Base-by-base conservation (phyloP, 1,140 invertebrate species). In the Leptinotarsa defecta region DNA sequence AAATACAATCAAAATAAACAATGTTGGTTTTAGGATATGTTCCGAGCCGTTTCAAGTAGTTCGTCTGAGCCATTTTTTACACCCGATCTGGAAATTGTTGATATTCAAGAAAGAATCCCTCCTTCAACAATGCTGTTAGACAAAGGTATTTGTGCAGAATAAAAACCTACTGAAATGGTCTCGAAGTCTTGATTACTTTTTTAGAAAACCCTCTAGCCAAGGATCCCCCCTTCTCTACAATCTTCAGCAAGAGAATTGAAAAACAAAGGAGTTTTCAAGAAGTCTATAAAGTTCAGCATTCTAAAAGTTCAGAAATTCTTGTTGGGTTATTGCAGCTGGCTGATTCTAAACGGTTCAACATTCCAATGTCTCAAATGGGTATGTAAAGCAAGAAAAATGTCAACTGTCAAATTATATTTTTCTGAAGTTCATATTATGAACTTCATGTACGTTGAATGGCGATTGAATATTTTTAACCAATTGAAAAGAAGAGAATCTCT, bases 331-430 rank as follows among this genome's bases (percentile, higher is more conserved):
- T 89, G 34, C 83, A 87, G 71, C 86, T 83, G 75, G 84, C 85
- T 27, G 87, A 88, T 75, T 82, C 84, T 13, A 88, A 87, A 76
- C 83, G 88, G 74, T 89, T 87, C 80, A 86, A 87, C 22, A 78
- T 87, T 24, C 81, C 84, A 24, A 80, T 84, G 34, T 82, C 81
- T 27, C 86, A 86, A 80, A 83, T 83, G 72, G 81, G 83, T 70
- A 78, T 85, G 86, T 80, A 57, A 20, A 65, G 4, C 15, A 19
- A 65, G 24, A 65, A 22, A 34, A 34, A 34, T 34, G 27, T 34
- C 27, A 34, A 6, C 6, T 34, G 27, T 6, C 6, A 6, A 24
- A 24, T 24, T 24, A 24, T 27, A 6, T 1, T 27, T 27, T 5
- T 27, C 27, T 27, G 27, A 27, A 27, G 27, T 27, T 27, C 27